Conservation (phyloP, 2,797 vertebrate species). For the Pachyuromys duprasi region DNA sequence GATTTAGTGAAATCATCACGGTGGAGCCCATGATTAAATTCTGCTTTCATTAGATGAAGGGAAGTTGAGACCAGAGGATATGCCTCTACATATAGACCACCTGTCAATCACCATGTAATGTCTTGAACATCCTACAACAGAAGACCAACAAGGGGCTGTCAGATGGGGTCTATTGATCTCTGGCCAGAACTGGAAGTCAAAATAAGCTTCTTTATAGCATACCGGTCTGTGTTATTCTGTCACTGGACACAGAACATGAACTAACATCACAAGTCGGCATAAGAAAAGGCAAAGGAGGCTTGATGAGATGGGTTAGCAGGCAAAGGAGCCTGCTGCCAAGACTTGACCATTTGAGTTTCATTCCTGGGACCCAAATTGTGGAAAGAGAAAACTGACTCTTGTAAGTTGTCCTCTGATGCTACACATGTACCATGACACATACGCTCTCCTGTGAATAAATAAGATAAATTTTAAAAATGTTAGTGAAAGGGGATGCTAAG, state of each 20-base stretch:
- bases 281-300: neutral
- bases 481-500: neutral
- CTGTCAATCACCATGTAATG: neutral
- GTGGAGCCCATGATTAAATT: neutral
- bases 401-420: neutral
- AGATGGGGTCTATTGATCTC: neutral
- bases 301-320: neutral
- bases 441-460: neutral
- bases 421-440: neutral
- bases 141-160: neutral
- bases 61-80: neutral
- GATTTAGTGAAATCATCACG: neutral
- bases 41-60: neutral
- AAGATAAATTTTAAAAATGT: neutral
- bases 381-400: neutral
- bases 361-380: neutral
- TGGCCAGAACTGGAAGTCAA: neutral
- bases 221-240: neutral
- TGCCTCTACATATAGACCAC: neutral
- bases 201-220: neutral
- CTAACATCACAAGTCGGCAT: neutral
- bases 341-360: neutral
- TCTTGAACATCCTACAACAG: neutral
- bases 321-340: neutral
- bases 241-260: neutral